Evolutionary conservation across 2,113 vertebrate genomes (phyloP), one percentile per base, ranked within the genome.

Genomic region (Pterocles orientalis): DNA sequence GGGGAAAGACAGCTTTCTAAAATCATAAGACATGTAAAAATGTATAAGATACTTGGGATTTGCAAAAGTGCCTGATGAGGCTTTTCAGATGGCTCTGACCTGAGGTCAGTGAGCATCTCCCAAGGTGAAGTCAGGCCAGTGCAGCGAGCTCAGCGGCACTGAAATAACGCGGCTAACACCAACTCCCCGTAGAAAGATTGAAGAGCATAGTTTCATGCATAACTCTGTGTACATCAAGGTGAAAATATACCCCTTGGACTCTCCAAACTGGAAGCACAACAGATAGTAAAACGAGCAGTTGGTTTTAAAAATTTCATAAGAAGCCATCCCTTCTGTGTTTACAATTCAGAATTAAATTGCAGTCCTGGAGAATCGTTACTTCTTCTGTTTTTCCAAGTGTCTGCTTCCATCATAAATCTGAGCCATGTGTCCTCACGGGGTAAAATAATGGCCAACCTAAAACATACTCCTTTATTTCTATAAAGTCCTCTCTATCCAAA

Each of bases 11-110:
- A 43, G 43, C 54, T 91, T 65, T 29, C n/a, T 60, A 16, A 64
- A 82, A n/a, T 58, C 6, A 0, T 16, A 29, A 39, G 26, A 19
- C 0, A 0, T 3, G 14, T 33, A 0, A 54, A 71, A 90, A 62
- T 2, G 19, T 9, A 10, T 31, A 65, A 5, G 48, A 9, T 43
- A 6, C 7, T 31, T 39, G 7, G 72, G 31, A 23, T 85, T 79
- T 79, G 18, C 65, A 18, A 0, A 29, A 68, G 60, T 14, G n/a
- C 72, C 48, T 79, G 18, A 58, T 88, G 5, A n/a, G 53, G 24
- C 18, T 92, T 72, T 87, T 62, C 12, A 21, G 13, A 24, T 31
- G 69, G 13, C 16, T 83, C n/a, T 57, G 60, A 7, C 73, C 8
- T 41, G 54, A 71, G 64, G 19, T 76, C 51, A 15, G 53, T 18